Conservation (phyloP, 2,888 invertebrate genomes). For the Xestia sexstrigata region DNA sequence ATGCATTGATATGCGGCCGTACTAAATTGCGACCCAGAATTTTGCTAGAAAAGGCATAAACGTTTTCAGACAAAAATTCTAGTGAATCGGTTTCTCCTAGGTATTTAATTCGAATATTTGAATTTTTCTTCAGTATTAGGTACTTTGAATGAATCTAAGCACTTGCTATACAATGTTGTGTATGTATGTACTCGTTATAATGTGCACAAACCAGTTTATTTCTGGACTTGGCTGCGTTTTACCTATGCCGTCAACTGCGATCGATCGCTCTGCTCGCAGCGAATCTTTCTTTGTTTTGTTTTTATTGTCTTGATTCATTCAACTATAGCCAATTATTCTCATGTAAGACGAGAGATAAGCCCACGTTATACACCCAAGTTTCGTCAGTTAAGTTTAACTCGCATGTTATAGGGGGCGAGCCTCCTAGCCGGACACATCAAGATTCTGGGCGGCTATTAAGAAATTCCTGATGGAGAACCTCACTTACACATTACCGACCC, state of each 20-base stretch:
- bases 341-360: too few species aligned
- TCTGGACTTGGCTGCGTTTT: slow-evolving; percentile 51
- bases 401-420: neutral
- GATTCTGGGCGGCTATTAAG: neutral
- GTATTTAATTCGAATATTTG: too few species aligned
- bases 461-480: neutral
- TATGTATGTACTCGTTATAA: neutral
- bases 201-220: slow-evolving; percentile 37
- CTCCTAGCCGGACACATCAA: too few species aligned
- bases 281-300: slow-evolving; percentile 25
- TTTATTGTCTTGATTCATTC: slow-evolving; percentile 1
- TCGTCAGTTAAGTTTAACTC: neutral
- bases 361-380: too few species aligned
- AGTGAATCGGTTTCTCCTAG: too few species aligned
- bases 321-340: neutral
- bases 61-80: neutral
- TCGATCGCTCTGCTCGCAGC: neutral
- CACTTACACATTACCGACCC: neutral
- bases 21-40: neutral
- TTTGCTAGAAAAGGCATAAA: slow-evolving; percentile 6
- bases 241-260: slow-evolving; percentile 18
- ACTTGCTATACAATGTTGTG: neutral
- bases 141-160: neutral
- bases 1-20: neutral
- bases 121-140: neutral